phyloP scores from a whole-genome alignment of 2,888 invertebrate genomes.

The Leucophenga maculata region DNA sequence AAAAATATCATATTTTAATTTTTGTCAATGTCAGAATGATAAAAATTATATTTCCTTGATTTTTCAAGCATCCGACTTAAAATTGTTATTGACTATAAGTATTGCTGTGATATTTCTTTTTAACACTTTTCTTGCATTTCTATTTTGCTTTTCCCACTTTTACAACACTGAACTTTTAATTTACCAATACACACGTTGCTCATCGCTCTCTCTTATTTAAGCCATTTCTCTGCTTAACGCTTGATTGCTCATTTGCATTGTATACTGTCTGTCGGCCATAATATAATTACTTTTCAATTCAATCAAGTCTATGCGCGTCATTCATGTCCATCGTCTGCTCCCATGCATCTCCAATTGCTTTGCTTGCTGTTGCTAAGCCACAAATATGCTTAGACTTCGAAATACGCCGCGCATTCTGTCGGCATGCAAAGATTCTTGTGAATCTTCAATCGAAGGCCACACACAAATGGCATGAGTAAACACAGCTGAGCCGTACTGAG shows the following conservation, averaged over 20 bases:
- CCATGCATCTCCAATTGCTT: not conserved
- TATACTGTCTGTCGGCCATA: not conserved
- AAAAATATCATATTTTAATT: no score
- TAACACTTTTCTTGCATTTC: no score
- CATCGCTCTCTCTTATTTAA: no score
- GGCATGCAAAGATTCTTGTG: not conserved
- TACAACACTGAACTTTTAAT: not conserved
- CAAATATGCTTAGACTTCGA: constrained; percentile 41
- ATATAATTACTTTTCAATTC: constrained; percentile 60
- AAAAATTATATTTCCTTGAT: no score
- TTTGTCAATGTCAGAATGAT: no score
- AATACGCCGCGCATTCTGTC: not conserved
- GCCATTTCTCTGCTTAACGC: no score
- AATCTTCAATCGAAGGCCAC: not conserved
- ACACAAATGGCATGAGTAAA: not conserved
- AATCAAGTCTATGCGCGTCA: constrained; percentile 43
- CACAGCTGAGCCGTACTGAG: constrained; percentile 56
- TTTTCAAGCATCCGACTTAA: no score
- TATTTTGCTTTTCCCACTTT: not conserved
- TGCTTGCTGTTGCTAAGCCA: constrained; percentile 40
- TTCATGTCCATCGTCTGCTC: not conserved
- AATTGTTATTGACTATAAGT: no score
- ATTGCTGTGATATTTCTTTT: not conserved
- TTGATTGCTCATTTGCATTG: no score
- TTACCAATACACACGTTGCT: no score